A percentile compares a stretch with the other conserved stretches of the same genome.
Conservation (phyloP, 2,888 invertebrate species). For the Drosophila mimica region DNA sequence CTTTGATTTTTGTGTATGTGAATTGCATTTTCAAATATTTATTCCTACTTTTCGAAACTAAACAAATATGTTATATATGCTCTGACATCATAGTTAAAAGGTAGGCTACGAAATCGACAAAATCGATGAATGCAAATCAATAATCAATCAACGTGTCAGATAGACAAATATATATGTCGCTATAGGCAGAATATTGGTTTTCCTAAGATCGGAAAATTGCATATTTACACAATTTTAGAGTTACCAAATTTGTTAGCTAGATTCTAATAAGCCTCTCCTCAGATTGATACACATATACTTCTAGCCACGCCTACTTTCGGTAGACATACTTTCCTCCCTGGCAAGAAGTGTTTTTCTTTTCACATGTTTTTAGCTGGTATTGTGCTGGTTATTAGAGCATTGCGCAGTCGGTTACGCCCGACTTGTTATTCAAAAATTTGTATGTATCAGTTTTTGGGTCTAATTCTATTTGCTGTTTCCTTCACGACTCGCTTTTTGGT, state of each 20-base stretch:
- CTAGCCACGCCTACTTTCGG: too few species aligned
- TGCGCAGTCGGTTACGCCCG: background rate
- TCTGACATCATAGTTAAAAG: background rate
- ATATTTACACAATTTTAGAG: background rate
- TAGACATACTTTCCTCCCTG: background rate
- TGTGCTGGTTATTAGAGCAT: constrained; percentile 2
- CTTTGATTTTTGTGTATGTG: constrained; percentile 1
- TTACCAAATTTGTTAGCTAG: too few species aligned
- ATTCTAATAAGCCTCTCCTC: too few species aligned
- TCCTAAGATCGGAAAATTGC: background rate
- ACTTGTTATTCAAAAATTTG: background rate
- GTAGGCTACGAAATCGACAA: background rate
- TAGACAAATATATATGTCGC: too few species aligned
- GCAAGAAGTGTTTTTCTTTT: background rate
- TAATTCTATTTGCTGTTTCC: background rate
- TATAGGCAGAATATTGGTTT: too few species aligned
- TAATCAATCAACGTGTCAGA: background rate
- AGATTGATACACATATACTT: too few species aligned
- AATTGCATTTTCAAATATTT: constrained; percentile 21
- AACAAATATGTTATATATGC: background rate
- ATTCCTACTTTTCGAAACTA: background rate
- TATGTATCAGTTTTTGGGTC: background rate
- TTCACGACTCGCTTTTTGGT: constrained; percentile 5
- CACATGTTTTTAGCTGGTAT: too few species aligned
- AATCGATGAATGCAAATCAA: background rate